Conservation (phyloP, 2,113 vertebrate genomes). For the Melanerpes formicivorus region DNA sequence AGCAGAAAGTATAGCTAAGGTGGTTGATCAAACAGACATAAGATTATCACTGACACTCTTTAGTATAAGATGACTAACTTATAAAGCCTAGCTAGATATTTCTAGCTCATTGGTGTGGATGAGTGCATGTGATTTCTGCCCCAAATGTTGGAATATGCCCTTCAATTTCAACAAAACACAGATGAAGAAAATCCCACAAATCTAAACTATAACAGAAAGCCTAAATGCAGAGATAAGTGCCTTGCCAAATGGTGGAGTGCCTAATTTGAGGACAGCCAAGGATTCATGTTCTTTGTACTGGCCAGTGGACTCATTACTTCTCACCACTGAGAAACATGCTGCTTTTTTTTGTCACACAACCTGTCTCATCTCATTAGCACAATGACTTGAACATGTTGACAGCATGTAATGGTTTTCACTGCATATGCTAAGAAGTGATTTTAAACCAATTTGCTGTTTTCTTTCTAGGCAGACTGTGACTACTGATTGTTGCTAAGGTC, state of each 20-base stretch:
- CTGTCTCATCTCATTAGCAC: slow-evolving; percentile 62
- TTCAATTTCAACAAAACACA: neutral
- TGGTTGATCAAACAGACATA: neutral
- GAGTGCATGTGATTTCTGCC: neutral
- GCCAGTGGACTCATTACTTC: neutral
- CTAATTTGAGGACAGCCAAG: neutral
- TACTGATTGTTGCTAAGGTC: slow-evolving; percentile 35
- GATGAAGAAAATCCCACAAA: neutral
- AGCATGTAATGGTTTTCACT: slow-evolving; percentile 24
- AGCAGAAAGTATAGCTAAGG: neutral
- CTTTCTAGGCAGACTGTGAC: slow-evolving; percentile 44
- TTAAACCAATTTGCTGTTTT: slow-evolving; percentile 65
- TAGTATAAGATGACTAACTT: neutral
- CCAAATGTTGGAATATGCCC: neutral
- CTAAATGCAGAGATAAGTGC: neutral
- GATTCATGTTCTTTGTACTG: neutral
- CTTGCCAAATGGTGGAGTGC: neutral
- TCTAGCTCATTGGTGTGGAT: neutral
- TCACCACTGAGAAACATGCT: neutral
- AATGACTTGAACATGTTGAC: slow-evolving; percentile 30
- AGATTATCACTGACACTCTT: neutral
- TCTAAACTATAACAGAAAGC: neutral
- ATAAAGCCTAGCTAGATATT: neutral
- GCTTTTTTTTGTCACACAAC: slow-evolving; percentile 34
- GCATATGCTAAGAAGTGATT: slow-evolving; percentile 20